These are phyloP conservation scores for Hydraecia micacea DNA, from an alignment of 2,888 invertebrate genomes.

Conservation along the genomic window DNA sequence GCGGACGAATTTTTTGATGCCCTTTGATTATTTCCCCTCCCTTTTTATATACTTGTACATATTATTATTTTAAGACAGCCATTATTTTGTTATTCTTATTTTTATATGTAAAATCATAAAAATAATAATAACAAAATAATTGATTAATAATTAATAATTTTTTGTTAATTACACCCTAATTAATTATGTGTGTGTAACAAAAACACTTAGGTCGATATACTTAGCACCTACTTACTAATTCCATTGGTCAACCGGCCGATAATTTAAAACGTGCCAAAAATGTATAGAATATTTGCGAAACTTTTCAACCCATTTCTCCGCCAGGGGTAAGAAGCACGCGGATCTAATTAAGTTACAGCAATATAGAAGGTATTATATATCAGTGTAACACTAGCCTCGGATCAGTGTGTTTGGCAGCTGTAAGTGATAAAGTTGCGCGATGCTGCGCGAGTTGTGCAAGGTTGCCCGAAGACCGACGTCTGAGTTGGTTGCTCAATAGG, in stretches of 20 bases:
- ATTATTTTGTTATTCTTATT: no score
- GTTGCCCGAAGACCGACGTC: not conserved
- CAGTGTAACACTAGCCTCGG: not conserved
- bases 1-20: no score
- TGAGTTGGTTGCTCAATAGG: not conserved
- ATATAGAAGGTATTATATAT: constrained; percentile 27
- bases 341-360: not conserved
- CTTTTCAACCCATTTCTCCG: not conserved
- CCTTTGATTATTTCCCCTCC: no score
- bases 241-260: not conserved
- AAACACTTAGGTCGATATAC: not conserved
- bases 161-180: no score
- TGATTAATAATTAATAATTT: no score
- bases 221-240: not conserved
- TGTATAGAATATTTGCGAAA: not conserved
- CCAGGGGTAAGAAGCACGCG: not conserved
- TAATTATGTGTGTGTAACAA: not conserved
- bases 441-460: not conserved
- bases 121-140: no score
- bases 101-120: no score
- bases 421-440: constrained; percentile 1
- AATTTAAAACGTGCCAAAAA: not conserved
- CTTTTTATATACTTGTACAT: no score
- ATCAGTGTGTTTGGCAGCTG: constrained; percentile 29
- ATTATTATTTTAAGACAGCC: no score